These are phyloP conservation scores for Carettochelys insculpta DNA, from an alignment of 2,113 vertebrate species.

Conservation along the genomic window DNA sequence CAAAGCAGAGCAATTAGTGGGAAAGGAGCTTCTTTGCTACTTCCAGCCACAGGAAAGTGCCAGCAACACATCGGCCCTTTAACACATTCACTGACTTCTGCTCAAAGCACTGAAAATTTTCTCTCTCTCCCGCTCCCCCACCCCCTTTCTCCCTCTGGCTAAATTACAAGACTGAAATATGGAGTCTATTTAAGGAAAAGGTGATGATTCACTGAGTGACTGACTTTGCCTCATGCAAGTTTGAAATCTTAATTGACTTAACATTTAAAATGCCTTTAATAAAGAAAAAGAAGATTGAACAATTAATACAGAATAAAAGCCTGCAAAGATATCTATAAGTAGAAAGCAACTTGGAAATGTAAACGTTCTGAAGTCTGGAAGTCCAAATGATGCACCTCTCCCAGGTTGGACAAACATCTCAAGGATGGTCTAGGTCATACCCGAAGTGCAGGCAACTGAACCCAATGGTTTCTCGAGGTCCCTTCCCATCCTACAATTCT, in stretches of 20 bases:
- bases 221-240: conserved; percentile 36
- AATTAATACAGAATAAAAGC: background rate
- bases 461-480: too few species aligned
- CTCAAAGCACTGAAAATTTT: background rate
- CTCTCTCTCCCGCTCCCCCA: too few species aligned
- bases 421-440: too few species aligned
- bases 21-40: too few species aligned
- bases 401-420: background rate
- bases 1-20: background rate
- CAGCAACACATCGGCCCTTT: background rate
- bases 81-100: background rate
- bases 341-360: background rate
- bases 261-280: conserved; percentile 32
- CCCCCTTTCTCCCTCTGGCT: background rate
- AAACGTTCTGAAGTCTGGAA: background rate
- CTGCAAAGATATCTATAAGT: background rate
- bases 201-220: conserved; percentile 16
- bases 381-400: background rate
- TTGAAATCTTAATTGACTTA: conserved; percentile 34
- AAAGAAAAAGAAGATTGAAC: background rate
- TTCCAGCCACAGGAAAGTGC: too few species aligned
- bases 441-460: too few species aligned
- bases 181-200: conserved; percentile 10
- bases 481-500: too few species aligned
- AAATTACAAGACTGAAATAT: conserved; percentile 3